Conservation (phyloP, 2,888 invertebrate genomes). For the Cerceris ruficornis region DNA sequence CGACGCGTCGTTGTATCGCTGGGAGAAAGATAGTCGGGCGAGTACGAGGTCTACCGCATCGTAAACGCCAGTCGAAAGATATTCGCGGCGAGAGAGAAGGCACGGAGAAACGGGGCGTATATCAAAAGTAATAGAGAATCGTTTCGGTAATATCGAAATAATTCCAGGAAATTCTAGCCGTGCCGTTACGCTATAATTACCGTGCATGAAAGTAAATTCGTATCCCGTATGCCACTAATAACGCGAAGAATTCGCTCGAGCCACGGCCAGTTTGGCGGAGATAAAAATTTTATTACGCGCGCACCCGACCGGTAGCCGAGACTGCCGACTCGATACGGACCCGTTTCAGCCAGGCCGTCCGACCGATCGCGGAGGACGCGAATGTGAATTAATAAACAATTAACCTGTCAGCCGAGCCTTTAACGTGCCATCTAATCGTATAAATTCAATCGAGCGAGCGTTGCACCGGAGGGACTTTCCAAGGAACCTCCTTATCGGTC, state of each 20-base stretch:
- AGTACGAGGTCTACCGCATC: conserved; percentile 27
- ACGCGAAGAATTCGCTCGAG: conserved; percentile 26
- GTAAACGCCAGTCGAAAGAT: conserved; percentile 47
- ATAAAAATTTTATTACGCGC: conserved; percentile 17
- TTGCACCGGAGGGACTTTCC: not conserved
- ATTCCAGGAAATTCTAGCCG: conserved; percentile 36
- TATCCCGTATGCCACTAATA: conserved; percentile 1
- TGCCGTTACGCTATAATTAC: conserved; percentile 46
- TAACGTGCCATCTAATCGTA: conserved; percentile 32
- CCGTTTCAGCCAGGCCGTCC: conserved; percentile 24
- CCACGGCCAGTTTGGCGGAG: not conserved
- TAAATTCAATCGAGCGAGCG: conserved; percentile 9
- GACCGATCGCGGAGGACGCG: conserved; percentile 19
- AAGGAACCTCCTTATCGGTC: not conserved
- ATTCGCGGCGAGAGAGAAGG: conserved; percentile 7
- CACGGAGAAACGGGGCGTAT: conserved; percentile 43
- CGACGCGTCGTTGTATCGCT: conserved; percentile 2
- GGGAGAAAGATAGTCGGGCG: conserved; percentile 2
- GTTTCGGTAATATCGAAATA: conserved; percentile 33
- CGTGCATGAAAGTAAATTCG: conserved; percentile 28
- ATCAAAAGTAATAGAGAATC: conserved; percentile 53
- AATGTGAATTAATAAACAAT: conserved; percentile 55
- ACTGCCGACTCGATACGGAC: conserved; percentile 18
- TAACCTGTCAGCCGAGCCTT: conserved; percentile 45
- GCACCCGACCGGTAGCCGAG: conserved; percentile 10